Conservation (phyloP, 2,888 invertebrate genomes). For the Thumatha senex region DNA sequence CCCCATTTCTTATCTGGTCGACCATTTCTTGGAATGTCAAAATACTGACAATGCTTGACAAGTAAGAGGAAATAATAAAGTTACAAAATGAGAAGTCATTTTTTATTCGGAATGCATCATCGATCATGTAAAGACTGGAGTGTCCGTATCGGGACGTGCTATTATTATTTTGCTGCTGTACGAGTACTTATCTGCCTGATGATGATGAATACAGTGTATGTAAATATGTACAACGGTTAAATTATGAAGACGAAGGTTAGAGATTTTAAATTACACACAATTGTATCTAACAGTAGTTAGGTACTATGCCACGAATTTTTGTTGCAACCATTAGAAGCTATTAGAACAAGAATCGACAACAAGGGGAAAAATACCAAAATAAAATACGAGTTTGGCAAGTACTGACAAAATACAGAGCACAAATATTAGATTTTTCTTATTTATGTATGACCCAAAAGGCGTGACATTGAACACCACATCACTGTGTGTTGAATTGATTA, state of each 20-base stretch:
- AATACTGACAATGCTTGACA: slow-evolving; percentile 29
- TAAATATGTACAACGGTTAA: not conserved
- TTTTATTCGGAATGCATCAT: slow-evolving; percentile 44
- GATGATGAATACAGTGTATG: too few species aligned
- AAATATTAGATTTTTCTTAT: not conserved
- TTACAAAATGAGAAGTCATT: slow-evolving; percentile 35
- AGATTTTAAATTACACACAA: too few species aligned
- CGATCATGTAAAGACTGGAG: slow-evolving; percentile 44
- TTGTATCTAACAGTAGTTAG: too few species aligned
- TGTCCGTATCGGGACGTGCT: slow-evolving; percentile 29
- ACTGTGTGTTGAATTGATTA: slow-evolving; percentile 2
- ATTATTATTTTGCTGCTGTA: slow-evolving; percentile 27
- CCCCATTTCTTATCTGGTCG: slow-evolving; percentile 21
- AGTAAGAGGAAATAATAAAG: slow-evolving; percentile 35
- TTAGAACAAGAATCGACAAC: too few species aligned
- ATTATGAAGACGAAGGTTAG: too few species aligned
- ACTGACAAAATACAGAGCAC: too few species aligned
- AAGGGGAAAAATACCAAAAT: too few species aligned
- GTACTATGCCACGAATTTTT: too few species aligned
- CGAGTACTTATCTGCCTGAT: not conserved
- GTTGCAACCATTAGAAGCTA: too few species aligned
- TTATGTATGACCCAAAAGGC: not conserved
- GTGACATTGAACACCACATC: not conserved
- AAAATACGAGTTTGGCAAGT: too few species aligned
- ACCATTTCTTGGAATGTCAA: slow-evolving; percentile 32